Base-by-base conservation (phyloP, 1,140 invertebrate genomes). In the Drosophila rufa region DNA sequence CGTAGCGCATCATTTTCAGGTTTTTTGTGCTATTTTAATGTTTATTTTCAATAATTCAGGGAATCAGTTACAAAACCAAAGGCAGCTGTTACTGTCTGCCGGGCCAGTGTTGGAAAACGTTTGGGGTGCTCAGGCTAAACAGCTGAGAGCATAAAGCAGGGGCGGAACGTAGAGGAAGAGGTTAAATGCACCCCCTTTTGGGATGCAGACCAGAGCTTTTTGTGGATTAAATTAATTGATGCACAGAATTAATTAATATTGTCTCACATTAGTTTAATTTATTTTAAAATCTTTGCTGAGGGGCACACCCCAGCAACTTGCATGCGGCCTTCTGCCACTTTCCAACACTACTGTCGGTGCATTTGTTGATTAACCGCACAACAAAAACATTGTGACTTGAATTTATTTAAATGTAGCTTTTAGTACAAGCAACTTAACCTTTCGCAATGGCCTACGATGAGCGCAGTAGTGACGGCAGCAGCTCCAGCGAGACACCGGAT, bases 1-100 rank as follows among this genome's bases (percentile, higher is more conserved):
- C 92, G 84, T 95, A 95, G 81, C 93, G 90, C 94, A 96, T 95
- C 94, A 94, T 95, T 73, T 94, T 94, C 0, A 9, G 22, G 67
- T 51, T 1, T 8, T 19, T 33, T 36, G 0, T 19, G 25, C 2
- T 30, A 6, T 17, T 53, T 48, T 48, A 78, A 17, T 61, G 36
- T 61, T 48, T 51, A 69, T 30, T 22, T 55, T 19, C 14, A 76
- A 69, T 51, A 75, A 77, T 33, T 57, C 2, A 5, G 55, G 25
- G 11, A 56, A 25, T 51, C 71, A 60, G 80, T 87, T 89, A 89
- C 59, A 89, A 90, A 89, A 89, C 76, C 45, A 53, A 60, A 65
- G 47, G 2, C 82, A 86, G 70, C 76, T 86, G 82, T 30, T 57
- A 64, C 33, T 53, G 22, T n/a, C 40, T 12, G 30, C 43, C 43